These are phyloP conservation scores for Hoplostethus atlanticus DNA, from an alignment of 2,797 vertebrate genomes.

Conservation along the genomic window DNA sequence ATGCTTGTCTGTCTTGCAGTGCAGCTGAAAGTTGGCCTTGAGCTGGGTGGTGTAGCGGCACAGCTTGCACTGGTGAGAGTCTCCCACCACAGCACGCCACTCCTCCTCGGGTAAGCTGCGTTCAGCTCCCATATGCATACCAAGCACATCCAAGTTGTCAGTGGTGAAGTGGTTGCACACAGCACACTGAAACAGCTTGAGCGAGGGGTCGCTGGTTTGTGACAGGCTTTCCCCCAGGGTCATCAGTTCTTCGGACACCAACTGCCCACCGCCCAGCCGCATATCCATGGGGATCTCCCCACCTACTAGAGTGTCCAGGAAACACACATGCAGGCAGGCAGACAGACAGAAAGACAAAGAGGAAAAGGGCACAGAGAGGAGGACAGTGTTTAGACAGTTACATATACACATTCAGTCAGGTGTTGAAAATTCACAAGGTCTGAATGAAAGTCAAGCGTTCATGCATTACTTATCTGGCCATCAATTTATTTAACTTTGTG, in stretches of 20 bases:
- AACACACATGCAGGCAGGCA: slow-evolving; percentile 24
- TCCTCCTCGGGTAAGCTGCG: slow-evolving; percentile 96
- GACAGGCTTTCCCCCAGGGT: slow-evolving; percentile 98
- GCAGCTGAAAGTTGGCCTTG: slow-evolving; percentile 99
- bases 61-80: slow-evolving; percentile 98
- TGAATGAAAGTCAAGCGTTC: slow-evolving; percentile 16
- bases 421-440: slow-evolving; percentile 15
- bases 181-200: slow-evolving; percentile 99
- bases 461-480: slow-evolving; percentile 19
- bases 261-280: slow-evolving; percentile 93
- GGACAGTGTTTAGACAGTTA: slow-evolving; percentile 24
- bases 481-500: slow-evolving; percentile 23
- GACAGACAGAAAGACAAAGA: slow-evolving; percentile 14
- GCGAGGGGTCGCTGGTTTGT: slow-evolving; percentile 95
- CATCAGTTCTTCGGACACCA: slow-evolving; percentile 99
- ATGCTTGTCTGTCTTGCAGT: slow-evolving; percentile 99
- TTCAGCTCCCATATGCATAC: slow-evolving; percentile 97
- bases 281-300: slow-evolving; percentile 97
- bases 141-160: slow-evolving; percentile 97
- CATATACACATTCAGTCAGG: not conserved
- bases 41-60: slow-evolving; percentile 99
- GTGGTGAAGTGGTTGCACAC: slow-evolving; percentile 99
- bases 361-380: slow-evolving; percentile 6
- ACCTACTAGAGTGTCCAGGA: slow-evolving; percentile 84
- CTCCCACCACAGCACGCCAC: slow-evolving; percentile 96